Base-by-base conservation (phyloP, 2,888 invertebrate species). In the Siphlonurus alternatus region DNA sequence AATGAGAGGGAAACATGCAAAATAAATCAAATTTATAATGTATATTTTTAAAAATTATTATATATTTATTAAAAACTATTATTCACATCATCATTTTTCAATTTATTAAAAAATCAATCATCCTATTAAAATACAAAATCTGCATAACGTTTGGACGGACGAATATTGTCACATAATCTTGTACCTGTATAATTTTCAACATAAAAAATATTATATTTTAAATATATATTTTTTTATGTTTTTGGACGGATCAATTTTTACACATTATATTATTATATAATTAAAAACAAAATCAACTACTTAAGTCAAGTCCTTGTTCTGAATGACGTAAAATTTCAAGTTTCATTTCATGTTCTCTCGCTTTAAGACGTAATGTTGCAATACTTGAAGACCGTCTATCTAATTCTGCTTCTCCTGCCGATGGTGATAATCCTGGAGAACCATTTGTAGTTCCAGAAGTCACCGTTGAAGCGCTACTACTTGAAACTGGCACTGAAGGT, bases 311-410 rank as follows among this genome's bases (percentile, higher is more conserved):
- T 10, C 38, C 38, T 38, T 38, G 38, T 38, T 38, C 38, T 38
- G 38, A 38, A 38, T 38, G 38, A 10, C 38, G 5, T 15, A 38
- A 38, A 15, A 38, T 38, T 38, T 38, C 38, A 10, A 92, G 78
- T 73, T 90, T 83, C 61, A 92, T 77, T 74, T 93, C 93, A 74
- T 93, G 93, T 74, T 94, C 93, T 63, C 93, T 81, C 1, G 94
- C 94, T 70, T 93, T 93, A 71, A 92, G 81, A 68, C 94, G 79
- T 53, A 94, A 77, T 0, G 90, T 88, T 0, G 92, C 93, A 70
- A 93, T 93, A 72, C 93, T 93, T 25, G 89, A 90, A 70, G 88
- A 89, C 70, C 92, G 79, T 68, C 91, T 79, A 74, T 92, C 91
- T 65, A 89, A 86, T 68, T 90, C 89, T 24, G 85, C 23, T 56